A percentile compares a stretch with the other conserved stretches of the same genome.
Evolutionary conservation across 2,888 invertebrate species (phyloP).

Genomic region (Alloscopus bannaensis): DNA sequence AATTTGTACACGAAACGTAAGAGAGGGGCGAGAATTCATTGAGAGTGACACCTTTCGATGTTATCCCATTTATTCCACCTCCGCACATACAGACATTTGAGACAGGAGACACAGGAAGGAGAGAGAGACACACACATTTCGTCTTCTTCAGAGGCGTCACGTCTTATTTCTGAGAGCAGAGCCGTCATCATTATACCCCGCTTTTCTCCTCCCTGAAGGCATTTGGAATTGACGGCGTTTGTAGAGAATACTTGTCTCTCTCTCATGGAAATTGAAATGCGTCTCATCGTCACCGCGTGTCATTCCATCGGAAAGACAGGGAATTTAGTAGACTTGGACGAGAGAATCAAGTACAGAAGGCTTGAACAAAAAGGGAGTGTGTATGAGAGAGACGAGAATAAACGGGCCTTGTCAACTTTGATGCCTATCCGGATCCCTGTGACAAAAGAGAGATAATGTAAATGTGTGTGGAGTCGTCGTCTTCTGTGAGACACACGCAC

Average conservation of each 20-base stretch:
- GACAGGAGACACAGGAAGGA: too few species aligned
- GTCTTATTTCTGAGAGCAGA: slow-evolving; percentile 24
- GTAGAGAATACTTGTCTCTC: slow-evolving; percentile 5
- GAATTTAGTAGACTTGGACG: too few species aligned
- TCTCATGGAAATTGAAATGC: slow-evolving; percentile 30
- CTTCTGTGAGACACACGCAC: neutral
- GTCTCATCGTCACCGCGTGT: slow-evolving; percentile 1
- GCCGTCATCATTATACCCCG: slow-evolving; percentile 42
- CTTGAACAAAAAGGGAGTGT: slow-evolving; percentile 30
- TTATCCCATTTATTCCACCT: slow-evolving; percentile 48
- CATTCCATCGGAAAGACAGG: too few species aligned
- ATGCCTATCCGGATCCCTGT: slow-evolving; percentile 40
- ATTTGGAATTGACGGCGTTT: too few species aligned
- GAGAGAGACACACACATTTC: neutral
- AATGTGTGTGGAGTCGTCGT: slow-evolving; percentile 8
- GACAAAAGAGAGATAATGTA: slow-evolving; percentile 39
- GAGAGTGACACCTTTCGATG: slow-evolving; percentile 60
- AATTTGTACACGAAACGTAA: too few species aligned
- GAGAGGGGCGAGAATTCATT: too few species aligned
- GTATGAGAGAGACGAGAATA: too few species aligned
- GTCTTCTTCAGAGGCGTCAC: slow-evolving; percentile 37
- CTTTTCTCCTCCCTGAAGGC: slow-evolving; percentile 1
- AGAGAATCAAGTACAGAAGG: slow-evolving; percentile 19
- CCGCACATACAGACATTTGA: slow-evolving; percentile 22
- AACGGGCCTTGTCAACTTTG: slow-evolving; percentile 52